A percentile compares a stretch with the other conserved stretches of the same genome.
phyloP scores from a whole-genome alignment of 2,797 vertebrate species.

The Melanogrammus aeglefinus region DNA sequence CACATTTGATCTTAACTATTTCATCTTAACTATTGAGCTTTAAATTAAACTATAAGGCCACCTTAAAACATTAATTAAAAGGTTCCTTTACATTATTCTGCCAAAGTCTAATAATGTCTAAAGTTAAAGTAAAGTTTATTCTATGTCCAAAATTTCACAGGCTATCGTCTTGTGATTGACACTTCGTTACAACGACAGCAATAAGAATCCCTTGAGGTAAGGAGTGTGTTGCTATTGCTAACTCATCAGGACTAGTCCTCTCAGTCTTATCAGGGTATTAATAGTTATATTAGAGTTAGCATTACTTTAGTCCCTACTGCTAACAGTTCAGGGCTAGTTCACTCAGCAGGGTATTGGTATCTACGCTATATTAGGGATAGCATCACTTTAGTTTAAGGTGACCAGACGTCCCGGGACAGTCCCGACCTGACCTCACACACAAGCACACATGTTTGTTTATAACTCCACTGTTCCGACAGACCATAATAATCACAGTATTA shows the following conservation, averaged over 20 bases:
- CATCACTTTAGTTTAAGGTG: no score
- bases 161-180: conserved; percentile 25
- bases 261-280: not conserved
- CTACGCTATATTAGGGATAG: no score
- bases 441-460: not conserved
- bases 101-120: conserved; percentile 37
- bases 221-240: conserved; percentile 63
- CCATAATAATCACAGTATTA: conserved; percentile 1
- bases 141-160: conserved; percentile 16
- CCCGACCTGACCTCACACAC: no score
- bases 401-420: no score
- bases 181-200: conserved; percentile 43
- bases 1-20: not conserved
- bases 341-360: no score
- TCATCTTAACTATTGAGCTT: not conserved
- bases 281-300: not conserved
- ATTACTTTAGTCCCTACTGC: not conserved
- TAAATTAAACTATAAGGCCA: not conserved
- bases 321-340: no score
- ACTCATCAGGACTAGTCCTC: not conserved
- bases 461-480: conserved; percentile 45
- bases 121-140: no score
- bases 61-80: not conserved
- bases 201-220: conserved; percentile 48
- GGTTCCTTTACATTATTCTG: not conserved